phyloP scores from a whole-genome alignment of 2,113 vertebrate genomes.

The Dermatemys mawii region DNA sequence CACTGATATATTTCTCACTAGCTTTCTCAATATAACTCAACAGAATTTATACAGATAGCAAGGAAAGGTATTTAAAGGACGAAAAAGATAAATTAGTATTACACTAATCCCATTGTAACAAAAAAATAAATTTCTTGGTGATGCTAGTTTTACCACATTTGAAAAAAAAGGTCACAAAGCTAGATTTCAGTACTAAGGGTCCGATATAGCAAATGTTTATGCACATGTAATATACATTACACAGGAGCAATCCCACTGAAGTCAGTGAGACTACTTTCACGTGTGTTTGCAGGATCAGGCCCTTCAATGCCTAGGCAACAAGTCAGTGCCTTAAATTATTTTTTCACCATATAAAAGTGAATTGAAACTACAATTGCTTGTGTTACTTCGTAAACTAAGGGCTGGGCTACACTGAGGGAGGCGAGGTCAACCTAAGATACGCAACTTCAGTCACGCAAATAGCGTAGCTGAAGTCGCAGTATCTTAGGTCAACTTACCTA shows the following conservation, averaged over 20 bases:
- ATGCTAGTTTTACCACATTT: constrained; percentile 14
- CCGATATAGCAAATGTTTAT: background rate
- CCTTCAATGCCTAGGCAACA: background rate
- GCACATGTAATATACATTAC: background rate
- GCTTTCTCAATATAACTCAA: background rate
- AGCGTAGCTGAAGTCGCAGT: too few relatives aligned
- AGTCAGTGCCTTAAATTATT: background rate
- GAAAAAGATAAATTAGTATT: background rate
- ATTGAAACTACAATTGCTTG: background rate
- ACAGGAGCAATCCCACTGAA: background rate
- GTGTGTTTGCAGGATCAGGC: background rate
- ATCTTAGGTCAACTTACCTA: too few relatives aligned
- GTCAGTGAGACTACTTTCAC: background rate
- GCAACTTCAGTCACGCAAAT: too few relatives aligned
- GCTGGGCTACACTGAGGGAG: too few relatives aligned
- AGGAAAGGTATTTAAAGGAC: background rate
- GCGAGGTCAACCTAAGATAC: too few relatives aligned
- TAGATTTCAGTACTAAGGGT: background rate
- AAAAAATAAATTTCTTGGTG: background rate
- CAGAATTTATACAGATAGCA: background rate
- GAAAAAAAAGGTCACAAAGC: constrained; percentile 21
- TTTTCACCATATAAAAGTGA: background rate
- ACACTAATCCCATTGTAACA: background rate
- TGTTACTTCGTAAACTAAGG: background rate
- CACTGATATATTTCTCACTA: background rate